Evolutionary conservation across 2,888 invertebrate species (phyloP).

Genomic region (Lasioglossum lativentre): DNA sequence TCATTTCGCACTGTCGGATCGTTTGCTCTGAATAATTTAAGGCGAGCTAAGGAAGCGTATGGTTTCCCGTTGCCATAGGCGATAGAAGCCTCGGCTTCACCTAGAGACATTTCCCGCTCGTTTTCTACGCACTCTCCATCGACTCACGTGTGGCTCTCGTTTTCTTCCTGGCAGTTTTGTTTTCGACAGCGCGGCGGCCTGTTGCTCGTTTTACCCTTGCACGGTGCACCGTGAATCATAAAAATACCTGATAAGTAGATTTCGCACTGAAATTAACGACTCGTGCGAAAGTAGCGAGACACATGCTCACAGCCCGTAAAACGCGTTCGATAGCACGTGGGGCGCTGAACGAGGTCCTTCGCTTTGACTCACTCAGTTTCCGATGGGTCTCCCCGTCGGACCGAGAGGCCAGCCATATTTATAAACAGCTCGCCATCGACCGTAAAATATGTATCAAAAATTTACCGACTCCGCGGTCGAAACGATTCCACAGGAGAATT

Average conservation of each 20-base stretch:
- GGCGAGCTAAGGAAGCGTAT: neutral
- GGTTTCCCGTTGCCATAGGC: neutral
- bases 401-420: conserved; percentile 30
- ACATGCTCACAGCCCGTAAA: conserved; percentile 55
- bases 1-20: conserved; percentile 3
- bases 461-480: neutral
- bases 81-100: neutral
- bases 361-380: conserved; percentile 40
- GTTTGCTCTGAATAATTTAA: conserved; percentile 42
- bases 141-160: neutral
- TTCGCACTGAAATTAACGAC: conserved; percentile 49
- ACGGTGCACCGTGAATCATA: conserved; percentile 25
- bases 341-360: conserved; percentile 47
- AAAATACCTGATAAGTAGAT: conserved; percentile 32
- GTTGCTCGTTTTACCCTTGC: neutral
- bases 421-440: conserved; percentile 14
- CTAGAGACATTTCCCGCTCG: conserved; percentile 19
- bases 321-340: conserved; percentile 60
- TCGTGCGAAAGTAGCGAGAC: conserved; percentile 56
- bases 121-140: conserved; percentile 5
- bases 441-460: neutral
- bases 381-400: neutral
- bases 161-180: conserved; percentile 17
- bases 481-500: neutral
- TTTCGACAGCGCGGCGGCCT: neutral